Evolutionary conservation across 2,113 vertebrate genomes (phyloP), one percentile per base, ranked within the genome.

Genomic region (Cygnus atratus): DNA sequence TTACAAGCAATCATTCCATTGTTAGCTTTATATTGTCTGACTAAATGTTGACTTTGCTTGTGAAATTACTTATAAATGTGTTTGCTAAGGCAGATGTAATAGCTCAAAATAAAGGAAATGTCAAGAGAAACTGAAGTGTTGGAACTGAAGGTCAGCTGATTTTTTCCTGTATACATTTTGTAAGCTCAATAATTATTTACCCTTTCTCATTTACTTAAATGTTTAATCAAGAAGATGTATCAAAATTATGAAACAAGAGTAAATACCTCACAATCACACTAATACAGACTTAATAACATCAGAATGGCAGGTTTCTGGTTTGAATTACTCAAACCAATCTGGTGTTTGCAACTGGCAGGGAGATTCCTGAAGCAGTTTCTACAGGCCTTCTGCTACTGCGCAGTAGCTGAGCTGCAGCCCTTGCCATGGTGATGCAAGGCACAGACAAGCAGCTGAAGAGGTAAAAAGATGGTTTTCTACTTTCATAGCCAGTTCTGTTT

Each of bases 51-150:
- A 91, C 82, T 59, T 66, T 83, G 41, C 71, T 80, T 73, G 28
- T 80, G 78, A 95, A 95, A 82, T 74, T 79, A 31, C 71, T 94
- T 70, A 54, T 25, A 62, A 94, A 66, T 55, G n/a, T 90, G 63
- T 85, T 94, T 94, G 67, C 58, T 77, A 50, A 54, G 54, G 54
- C 62, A 89, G 48, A 50, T 52, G 44, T 63, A 91, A 93, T 76
- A 84, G 74, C 50, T 75, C 57, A 87, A 88, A 95, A 95, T 57
- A 90, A 85, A 93, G 68, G 58, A 92, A 95, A 95, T 74, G 75
- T 94, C 87, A 96, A 96, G 88, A 87, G 91, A 95, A 80, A 78
- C 46, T 68, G 9, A 80, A 86, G 79, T 39, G 43, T 46, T 90
- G 55, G 46, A 92, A 74, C 10, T 73, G 83, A 90, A 95, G 92